These are phyloP conservation scores for Lamellibrachia luymesi DNA, from an alignment of 1,140 invertebrate genomes.

Conservation along the genomic window DNA sequence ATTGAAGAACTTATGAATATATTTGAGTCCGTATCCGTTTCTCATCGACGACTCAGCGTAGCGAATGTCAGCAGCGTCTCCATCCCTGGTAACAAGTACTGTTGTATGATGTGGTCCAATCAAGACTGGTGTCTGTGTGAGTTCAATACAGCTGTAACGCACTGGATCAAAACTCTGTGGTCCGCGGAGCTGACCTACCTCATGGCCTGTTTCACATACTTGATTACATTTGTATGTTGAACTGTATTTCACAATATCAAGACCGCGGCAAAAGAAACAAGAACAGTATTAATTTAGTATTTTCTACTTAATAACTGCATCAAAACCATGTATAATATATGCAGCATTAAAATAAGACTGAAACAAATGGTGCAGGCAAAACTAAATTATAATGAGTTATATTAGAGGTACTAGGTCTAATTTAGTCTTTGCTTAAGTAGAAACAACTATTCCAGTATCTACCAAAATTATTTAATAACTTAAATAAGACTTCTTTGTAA, in stretches of 20 bases:
- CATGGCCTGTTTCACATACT: too few species aligned
- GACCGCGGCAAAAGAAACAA: too few species aligned
- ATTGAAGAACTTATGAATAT: slow-evolving; percentile 95
- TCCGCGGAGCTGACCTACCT: too few species aligned
- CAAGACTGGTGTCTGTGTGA: neutral
- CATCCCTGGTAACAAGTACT: slow-evolving; percentile 40
- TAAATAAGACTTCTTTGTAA: too few species aligned
- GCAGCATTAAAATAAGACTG: neutral
- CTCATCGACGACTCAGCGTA: slow-evolving; percentile 94
- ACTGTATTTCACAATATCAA: neutral
- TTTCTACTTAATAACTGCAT: neutral
- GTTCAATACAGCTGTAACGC: too few species aligned
- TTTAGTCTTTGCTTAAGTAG: neutral
- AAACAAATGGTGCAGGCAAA: neutral
- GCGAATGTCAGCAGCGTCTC: slow-evolving; percentile 65
- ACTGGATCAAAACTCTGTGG: too few species aligned
- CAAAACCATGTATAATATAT: neutral
- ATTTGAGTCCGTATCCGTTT: slow-evolving; percentile 91
- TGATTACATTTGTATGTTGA: too few species aligned
- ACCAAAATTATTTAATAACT: neutral
- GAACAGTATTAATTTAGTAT: neutral
- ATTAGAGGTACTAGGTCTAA: neutral
- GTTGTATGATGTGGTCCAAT: neutral
- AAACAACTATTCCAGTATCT: neutral
- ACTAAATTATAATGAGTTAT: neutral